Evolutionary conservation across 2,797 vertebrate genomes (phyloP).

Genomic region (Microtus obscurus): DNA sequence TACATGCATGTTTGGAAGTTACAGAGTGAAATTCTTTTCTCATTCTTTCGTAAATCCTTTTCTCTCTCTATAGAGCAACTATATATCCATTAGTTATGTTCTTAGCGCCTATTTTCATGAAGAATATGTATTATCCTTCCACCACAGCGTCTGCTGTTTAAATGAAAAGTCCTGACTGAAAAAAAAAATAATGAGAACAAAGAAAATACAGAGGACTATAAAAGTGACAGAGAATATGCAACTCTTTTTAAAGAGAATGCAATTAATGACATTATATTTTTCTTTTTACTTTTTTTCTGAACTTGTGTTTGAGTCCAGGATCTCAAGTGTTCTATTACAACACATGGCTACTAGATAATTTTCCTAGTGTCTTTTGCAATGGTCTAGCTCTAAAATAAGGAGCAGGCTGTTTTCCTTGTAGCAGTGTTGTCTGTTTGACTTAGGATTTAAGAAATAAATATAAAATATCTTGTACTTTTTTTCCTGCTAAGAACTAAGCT

Average conservation of each 20-base stretch:
- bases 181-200: neutral
- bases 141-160: neutral
- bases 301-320: neutral
- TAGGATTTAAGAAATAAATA: slow-evolving; percentile 47
- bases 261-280: slow-evolving; percentile 42
- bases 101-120: slow-evolving; percentile 34
- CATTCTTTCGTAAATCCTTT: neutral
- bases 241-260: neutral
- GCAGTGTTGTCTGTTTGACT: neutral
- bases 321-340: neutral
- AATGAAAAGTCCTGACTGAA: accelerated
- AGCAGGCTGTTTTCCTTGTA: slow-evolving; percentile 14
- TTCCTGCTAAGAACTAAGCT: neutral
- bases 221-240: neutral
- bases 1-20: neutral
- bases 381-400: neutral
- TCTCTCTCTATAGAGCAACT: neutral
- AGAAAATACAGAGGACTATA: neutral
- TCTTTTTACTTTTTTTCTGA: neutral
- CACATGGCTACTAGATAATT: neutral
- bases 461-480: neutral
- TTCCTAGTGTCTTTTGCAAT: neutral
- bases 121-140: slow-evolving; percentile 22
- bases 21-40: neutral
- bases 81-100: neutral